Evolutionary conservation across 2,797 vertebrate genomes (phyloP), one percentile per base, ranked within the genome.

Genomic region (Psittacula derbiana): DNA sequence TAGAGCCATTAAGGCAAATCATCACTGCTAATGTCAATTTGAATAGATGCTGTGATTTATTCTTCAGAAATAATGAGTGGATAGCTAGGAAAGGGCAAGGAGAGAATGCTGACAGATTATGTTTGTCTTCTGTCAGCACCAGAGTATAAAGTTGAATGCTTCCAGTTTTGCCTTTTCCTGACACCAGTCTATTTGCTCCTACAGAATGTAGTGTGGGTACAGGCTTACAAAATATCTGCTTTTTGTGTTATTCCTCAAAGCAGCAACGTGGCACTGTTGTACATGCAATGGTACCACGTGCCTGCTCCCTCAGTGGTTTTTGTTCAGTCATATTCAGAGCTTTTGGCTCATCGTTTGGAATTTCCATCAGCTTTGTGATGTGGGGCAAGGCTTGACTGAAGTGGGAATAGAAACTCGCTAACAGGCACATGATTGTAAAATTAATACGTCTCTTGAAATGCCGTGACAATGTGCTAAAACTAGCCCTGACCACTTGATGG

Each of bases 391-490:
- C 73, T 60, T 28, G 78, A 60, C 91, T 50, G 52, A 95, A 66
- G 91, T 65, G 88, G 78, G 80, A 92, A 88, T 88, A 93, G 94
- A 96, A 96, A 92, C 87, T 80, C 24, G 33, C 60, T 71, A 88
- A 38, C 65, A 83, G 78, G n/a, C 83, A 75, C 21, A 1, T 83
- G 80, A 80, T 23, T 53, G 44, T 76, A 46, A 86, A 85, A 86
- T 74, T 30, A 64, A 81, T 53, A 11, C 17, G 2, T 30, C 1
- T 11, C 73, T 46, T 28, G 47, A 84, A 84, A 69, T 15, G 49
- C 73, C 1, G 2, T 36, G 71, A 20, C 3, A 0, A 17, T 23
- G 38, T 75, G 70, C 82, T 72, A 62, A 81, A 53, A 15, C 69
- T 20, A 84, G 58, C 83, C 71, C 80, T 64, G 78, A 10, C 16